Conservation (phyloP, 2,113 vertebrate genomes). For the Echinops telfairi region DNA sequence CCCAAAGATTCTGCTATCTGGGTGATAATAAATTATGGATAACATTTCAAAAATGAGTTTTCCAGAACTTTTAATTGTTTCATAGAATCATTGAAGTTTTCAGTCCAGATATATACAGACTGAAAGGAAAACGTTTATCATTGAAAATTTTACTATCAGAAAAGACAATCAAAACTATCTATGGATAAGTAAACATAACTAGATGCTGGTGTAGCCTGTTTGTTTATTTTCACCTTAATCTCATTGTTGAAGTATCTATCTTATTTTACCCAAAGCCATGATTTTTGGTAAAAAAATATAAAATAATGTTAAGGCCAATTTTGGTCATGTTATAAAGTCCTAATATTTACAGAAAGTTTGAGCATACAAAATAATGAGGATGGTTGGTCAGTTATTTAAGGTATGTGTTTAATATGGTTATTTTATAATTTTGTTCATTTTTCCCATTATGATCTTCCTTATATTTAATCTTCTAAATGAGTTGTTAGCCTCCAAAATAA, state of each 20-base stretch:
- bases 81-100: neutral
- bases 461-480: neutral
- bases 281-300: neutral
- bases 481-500: neutral
- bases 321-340: neutral
- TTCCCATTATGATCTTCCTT: neutral
- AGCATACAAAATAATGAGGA: neutral
- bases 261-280: neutral
- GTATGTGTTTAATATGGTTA: neutral
- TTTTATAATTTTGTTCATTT: neutral
- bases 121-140: neutral
- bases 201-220: neutral
- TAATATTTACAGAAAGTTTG: neutral
- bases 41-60: too few species aligned
- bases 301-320: neutral
- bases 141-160: neutral
- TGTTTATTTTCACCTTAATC: neutral
- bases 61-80: neutral
- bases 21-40: too few species aligned
- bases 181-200: neutral
- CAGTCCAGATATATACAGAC: constrained; percentile 12
- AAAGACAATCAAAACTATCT: neutral
- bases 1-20: too few species aligned
- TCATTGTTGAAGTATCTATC: neutral
- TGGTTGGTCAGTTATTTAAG: neutral